phyloP scores from a whole-genome alignment of 2,888 invertebrate genomes.

The Phlogophora meticulosa region DNA sequence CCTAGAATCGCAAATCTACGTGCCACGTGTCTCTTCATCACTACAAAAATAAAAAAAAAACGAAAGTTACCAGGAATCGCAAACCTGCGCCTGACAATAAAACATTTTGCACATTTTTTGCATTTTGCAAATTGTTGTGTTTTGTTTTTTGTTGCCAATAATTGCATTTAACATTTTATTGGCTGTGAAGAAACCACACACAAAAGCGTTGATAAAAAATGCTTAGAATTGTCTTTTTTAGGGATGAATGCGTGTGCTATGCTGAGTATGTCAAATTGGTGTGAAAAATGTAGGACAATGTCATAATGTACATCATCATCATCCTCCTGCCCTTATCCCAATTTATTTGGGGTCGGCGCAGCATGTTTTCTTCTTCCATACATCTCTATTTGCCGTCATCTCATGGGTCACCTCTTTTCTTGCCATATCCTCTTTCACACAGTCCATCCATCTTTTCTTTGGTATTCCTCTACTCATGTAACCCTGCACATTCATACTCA shows the following conservation, averaged over 20 bases:
- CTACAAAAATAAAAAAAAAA: conserved; percentile 41
- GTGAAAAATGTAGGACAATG: conserved; percentile 5
- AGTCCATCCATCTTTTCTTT: too few species aligned
- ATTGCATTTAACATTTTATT: conserved; percentile 56
- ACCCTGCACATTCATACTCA: too few species aligned
- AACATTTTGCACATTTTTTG: conserved; percentile 35
- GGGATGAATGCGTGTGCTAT: conserved; percentile 31
- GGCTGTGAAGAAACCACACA: conserved; percentile 58
- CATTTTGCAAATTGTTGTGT: conserved; percentile 45
- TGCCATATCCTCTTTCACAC: too few species aligned
- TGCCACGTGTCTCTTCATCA: conserved; percentile 51
- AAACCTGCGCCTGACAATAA: conserved; percentile 35
- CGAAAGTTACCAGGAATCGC: conserved; percentile 61
- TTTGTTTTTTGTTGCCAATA: conserved; percentile 34
- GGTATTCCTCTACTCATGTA: too few species aligned
- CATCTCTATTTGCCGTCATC: too few species aligned
- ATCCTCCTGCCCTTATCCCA: too few species aligned
- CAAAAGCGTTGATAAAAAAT: conserved; percentile 43
- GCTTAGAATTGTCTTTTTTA: conserved; percentile 26
- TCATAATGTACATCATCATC: too few species aligned
- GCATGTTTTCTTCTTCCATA: too few species aligned
- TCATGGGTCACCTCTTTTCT: too few species aligned
- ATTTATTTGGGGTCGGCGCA: too few species aligned
- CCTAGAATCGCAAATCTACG: background rate
- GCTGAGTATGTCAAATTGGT: conserved; percentile 16